These are phyloP conservation scores for Sarcophaga carnaria DNA, from an alignment of 2,888 invertebrate species.

Conservation along the genomic window DNA sequence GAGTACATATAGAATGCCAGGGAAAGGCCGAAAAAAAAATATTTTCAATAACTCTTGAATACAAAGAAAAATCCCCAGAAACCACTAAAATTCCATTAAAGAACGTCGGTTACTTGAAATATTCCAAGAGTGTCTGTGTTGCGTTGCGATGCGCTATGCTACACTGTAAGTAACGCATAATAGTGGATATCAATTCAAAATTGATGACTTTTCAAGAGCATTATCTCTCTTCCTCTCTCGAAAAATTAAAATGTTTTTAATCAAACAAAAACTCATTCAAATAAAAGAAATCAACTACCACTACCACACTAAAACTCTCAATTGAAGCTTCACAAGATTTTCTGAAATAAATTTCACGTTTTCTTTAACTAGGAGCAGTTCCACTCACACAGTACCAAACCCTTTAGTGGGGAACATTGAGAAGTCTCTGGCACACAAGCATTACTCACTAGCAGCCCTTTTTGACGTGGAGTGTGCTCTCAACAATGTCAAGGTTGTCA, in stretches of 20 bases:
- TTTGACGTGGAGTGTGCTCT: too few species aligned
- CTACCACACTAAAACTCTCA: too few species aligned
- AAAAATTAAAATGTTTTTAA: not conserved
- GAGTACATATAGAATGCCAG: not conserved
- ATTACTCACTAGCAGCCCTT: too few species aligned
- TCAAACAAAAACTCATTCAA: not conserved
- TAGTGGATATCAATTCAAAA: slow-evolving; percentile 39
- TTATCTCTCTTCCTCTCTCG: slow-evolving; percentile 26
- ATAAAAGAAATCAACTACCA: not conserved
- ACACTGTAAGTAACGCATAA: not conserved
- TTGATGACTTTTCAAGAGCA: slow-evolving; percentile 58
- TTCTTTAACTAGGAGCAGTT: too few species aligned
- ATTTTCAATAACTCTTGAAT: slow-evolving; percentile 54
- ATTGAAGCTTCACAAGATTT: too few species aligned
- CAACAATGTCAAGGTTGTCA: too few species aligned
- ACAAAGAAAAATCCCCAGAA: slow-evolving; percentile 44
- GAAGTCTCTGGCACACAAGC: too few species aligned
- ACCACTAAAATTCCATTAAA: slow-evolving; percentile 38
- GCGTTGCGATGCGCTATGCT: not conserved
- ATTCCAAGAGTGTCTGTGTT: not conserved
- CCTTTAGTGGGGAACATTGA: too few species aligned
- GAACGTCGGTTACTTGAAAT: slow-evolving; percentile 26
- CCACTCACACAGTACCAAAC: too few species aligned
- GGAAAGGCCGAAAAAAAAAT: slow-evolving; percentile 19
- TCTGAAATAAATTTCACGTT: too few species aligned